These are phyloP conservation scores for Acanthaster planci DNA, from an alignment of 35 echinoderm and acorn worm genomes.

Conservation along the genomic window DNA sequence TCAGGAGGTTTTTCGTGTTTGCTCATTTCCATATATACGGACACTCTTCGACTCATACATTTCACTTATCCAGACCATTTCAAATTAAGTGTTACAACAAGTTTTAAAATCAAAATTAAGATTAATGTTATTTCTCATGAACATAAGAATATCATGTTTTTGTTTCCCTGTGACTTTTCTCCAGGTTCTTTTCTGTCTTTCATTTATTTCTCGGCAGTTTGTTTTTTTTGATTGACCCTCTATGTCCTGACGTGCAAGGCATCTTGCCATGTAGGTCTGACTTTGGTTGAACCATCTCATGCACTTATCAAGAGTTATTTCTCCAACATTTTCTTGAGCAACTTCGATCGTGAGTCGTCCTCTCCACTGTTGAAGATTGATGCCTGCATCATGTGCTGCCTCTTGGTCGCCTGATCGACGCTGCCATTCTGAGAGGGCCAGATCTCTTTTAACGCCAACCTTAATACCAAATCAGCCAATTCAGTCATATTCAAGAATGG, in stretches of 20 bases:
- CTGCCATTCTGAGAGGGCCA: constrained; percentile 6
- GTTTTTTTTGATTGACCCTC: too few species aligned
- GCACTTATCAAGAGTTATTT: constrained; percentile 40
- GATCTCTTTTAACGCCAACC: constrained; percentile 29
- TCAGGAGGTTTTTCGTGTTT: too few species aligned
- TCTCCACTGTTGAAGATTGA: constrained; percentile 38
- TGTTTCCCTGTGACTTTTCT: too few species aligned
- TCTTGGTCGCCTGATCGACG: constrained; percentile 5
- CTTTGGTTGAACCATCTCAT: constrained; percentile 32
- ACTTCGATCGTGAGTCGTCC: constrained; percentile 9
- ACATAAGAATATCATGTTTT: too few species aligned
- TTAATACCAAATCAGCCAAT: constrained; percentile 39
- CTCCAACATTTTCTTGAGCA: constrained; percentile 25
- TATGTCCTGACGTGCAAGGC: constrained; percentile 20
- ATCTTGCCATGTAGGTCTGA: constrained; percentile 40
- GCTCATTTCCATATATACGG: too few species aligned
- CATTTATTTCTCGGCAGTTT: too few species aligned
- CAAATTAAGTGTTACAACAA: too few species aligned
- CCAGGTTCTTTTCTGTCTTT: too few species aligned
- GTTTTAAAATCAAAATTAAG: too few species aligned
- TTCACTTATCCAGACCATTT: too few species aligned
- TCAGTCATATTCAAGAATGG: constrained; percentile 27
- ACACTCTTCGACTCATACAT: too few species aligned
- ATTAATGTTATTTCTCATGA: too few species aligned
- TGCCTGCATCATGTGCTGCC: constrained; percentile 32